These are phyloP conservation scores for Poecilus cupreus DNA, from an alignment of 2,888 invertebrate species.

Conservation along the genomic window DNA sequence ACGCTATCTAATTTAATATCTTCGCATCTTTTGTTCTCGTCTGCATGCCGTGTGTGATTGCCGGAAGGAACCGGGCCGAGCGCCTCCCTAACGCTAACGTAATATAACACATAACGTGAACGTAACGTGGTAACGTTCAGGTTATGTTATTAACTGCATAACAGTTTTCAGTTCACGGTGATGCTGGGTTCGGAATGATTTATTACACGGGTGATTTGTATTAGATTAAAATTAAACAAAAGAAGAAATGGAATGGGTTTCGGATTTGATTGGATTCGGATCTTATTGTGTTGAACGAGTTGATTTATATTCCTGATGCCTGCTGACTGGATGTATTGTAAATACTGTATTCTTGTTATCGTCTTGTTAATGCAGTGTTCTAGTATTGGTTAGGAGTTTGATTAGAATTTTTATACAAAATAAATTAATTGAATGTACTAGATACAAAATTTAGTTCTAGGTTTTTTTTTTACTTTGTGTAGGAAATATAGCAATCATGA, in stretches of 20 bases:
- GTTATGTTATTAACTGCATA: slow-evolving; percentile 31
- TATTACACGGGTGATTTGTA: slow-evolving; percentile 43
- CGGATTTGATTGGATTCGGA: slow-evolving; percentile 22
- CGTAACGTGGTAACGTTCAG: slow-evolving; percentile 9
- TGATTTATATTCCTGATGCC: slow-evolving; percentile 7
- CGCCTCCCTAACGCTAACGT: background rate
- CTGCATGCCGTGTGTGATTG: slow-evolving; percentile 9
- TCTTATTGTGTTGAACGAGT: background rate
- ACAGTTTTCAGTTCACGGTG: background rate
- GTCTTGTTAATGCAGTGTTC: background rate
- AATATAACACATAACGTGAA: background rate
- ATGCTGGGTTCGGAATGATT: slow-evolving; percentile 26
- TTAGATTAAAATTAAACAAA: slow-evolving; percentile 50
- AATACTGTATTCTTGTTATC: slow-evolving; percentile 14
- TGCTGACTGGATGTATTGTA: background rate
- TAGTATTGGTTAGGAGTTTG: background rate
- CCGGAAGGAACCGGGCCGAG: slow-evolving; percentile 28
- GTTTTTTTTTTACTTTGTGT: too few relatives aligned
- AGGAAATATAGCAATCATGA: too few relatives aligned
- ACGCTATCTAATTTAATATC: slow-evolving; percentile 58
- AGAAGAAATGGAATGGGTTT: slow-evolving; percentile 42
- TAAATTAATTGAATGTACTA: background rate
- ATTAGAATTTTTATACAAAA: background rate
- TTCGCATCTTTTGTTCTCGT: slow-evolving; percentile 50
- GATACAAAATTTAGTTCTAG: background rate